Conservation (phyloP, 2,113 vertebrate genomes). For the Cacatua alba region DNA sequence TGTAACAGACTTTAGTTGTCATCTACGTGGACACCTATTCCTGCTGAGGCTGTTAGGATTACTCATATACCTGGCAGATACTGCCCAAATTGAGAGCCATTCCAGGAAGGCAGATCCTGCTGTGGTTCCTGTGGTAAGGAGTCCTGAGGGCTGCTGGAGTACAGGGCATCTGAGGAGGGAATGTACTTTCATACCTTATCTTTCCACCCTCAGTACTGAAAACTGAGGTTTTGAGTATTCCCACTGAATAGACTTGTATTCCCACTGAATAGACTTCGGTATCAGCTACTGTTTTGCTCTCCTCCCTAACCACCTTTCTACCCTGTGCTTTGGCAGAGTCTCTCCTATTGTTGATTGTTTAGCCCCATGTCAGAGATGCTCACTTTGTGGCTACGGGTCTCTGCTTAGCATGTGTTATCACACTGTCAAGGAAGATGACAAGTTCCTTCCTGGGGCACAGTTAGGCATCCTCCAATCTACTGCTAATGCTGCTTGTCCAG, state of each 20-base stretch:
- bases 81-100: neutral
- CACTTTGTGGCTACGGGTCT: neutral
- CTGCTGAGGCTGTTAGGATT: neutral
- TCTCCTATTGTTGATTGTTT: neutral
- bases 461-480: neutral
- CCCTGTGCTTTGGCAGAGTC: neutral
- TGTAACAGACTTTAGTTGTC: neutral
- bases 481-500: neutral
- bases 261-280: neutral
- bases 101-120: neutral
- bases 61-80: neutral
- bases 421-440: neutral
- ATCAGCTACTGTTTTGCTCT: neutral
- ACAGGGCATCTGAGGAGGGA: neutral
- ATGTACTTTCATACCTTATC: neutral
- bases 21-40: accelerated
- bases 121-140: neutral
- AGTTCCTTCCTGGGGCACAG: neutral
- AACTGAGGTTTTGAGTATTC: neutral
- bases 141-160: neutral
- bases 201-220: neutral
- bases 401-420: neutral
- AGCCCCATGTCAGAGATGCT: neutral
- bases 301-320: neutral
- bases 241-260: neutral